Evolutionary conservation across 2,113 vertebrate species (phyloP), one percentile per base, ranked within the genome.

Genomic region (Saccopteryx leptura): DNA sequence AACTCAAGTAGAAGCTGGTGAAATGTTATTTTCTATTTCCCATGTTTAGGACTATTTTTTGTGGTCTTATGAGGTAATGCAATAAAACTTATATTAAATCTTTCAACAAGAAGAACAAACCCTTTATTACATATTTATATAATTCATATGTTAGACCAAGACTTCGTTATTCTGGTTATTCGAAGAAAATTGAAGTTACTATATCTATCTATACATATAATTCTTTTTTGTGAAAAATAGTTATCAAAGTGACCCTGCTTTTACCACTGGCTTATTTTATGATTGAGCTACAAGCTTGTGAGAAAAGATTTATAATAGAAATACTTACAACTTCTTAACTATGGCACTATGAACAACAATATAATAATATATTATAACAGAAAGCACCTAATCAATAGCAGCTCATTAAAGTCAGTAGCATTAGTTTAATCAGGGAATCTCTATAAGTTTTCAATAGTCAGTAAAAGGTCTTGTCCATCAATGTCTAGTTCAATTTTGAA

Each of bases 391-490:
- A 97, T 98, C 96, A 95, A 97, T 97, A 97, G 79, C 66, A 96
- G 7, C 61, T 94, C 96, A 97, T 97, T 98, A 76, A 87, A 80
- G 52, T 91, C 63, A 95, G 93, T 93, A 88, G 39, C 6, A 82
- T 69, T 54, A 63, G 5, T 88, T 96, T 97, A 95, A 98, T 96
- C 3, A 0, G 56, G 82, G 65, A 91, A 76, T 88, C 97, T 97
- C 81, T 98, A 89, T 86, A 93, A 97, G 71, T 76, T 97, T 97
- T 91, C 90, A 95, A 68, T 33, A 86, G 50, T 87, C 48, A 86
- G 26, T 69, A 96, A 94, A 98, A 98, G 83, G 95, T 97, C 97
- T 97, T 98, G 98, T 98, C 98, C 52, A 96, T 98, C 98, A 98
- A 96, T 60, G 97, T 97, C 98, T 86, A 3, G 61, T 97, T 97